phyloP scores from a whole-genome alignment of 2,888 invertebrate genomes.

The Eupithecia pulchellata region DNA sequence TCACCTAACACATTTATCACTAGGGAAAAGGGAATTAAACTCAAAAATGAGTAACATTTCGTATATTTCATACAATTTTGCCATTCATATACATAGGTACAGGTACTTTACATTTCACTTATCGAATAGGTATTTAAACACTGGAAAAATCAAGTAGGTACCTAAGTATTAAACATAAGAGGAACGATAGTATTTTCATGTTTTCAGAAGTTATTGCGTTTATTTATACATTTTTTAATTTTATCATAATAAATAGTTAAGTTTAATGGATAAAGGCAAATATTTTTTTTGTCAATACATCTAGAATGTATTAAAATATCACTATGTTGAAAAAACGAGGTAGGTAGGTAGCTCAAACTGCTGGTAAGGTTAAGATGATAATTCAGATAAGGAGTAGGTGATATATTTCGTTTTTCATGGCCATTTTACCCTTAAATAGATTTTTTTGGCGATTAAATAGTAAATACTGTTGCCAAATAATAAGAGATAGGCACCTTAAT shows the following conservation, averaged over 20 bases:
- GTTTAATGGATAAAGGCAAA: neutral
- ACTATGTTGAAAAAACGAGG: neutral
- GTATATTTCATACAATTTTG: slow-evolving; percentile 68
- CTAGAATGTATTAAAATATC: neutral
- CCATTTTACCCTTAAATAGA: neutral
- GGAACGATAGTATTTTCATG: slow-evolving; percentile 53
- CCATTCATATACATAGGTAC: slow-evolving; percentile 65
- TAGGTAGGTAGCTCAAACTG: neutral
- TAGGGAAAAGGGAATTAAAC: slow-evolving; percentile 40
- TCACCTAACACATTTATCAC: neutral
- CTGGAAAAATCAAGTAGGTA: slow-evolving; percentile 62
- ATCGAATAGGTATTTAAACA: slow-evolving; percentile 59
- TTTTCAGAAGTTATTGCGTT: neutral
- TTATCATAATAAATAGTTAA: neutral
- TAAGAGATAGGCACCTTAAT: neutral
- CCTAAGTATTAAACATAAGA: slow-evolving; percentile 45
- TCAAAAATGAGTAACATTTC: slow-evolving; percentile 66
- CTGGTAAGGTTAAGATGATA: neutral
- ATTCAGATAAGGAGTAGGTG: no score
- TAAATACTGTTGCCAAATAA: neutral
- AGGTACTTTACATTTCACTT: slow-evolving; percentile 51
- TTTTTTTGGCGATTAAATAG: neutral
- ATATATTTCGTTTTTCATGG: no score
- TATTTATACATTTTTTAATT: neutral
- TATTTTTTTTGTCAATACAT: slow-evolving; percentile 1